Evolutionary conservation across 2,797 vertebrate genomes (phyloP).

Genomic region (Pantherophis vulpinus): DNA sequence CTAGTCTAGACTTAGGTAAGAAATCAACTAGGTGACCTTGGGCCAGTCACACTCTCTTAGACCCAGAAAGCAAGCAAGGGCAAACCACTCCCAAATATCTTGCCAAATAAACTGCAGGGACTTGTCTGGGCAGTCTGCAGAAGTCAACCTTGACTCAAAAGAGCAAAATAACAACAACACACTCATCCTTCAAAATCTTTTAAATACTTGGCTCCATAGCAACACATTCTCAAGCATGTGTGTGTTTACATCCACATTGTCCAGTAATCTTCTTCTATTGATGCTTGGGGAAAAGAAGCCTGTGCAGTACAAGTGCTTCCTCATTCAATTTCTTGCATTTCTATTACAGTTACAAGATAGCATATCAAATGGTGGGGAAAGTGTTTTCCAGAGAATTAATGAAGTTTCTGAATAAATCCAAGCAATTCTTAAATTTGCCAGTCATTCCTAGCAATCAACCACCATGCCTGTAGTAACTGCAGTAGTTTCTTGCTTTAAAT

Average conservation of each 20-base stretch:
- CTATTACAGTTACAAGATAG: neutral
- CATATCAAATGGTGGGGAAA: neutral
- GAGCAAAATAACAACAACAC: neutral
- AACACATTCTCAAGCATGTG: neutral
- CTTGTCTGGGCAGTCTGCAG: neutral
- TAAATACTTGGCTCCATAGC: neutral
- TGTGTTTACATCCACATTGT: neutral
- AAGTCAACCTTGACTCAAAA: neutral
- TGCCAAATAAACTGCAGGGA: neutral
- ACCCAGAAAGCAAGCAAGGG: neutral
- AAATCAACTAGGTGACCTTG: neutral
- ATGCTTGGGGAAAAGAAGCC: neutral
- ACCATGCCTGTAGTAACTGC: rapidly evolving
- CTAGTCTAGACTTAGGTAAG: neutral
- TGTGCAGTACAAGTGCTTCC: neutral
- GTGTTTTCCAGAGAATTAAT: neutral
- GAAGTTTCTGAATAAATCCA: rapidly evolving
- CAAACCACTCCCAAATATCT: neutral
- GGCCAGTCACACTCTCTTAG: neutral
- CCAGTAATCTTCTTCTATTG: neutral
- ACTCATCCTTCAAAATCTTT: neutral
- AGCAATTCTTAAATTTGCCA: neutral
- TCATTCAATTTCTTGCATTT: neutral
- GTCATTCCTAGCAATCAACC: rapidly evolving
- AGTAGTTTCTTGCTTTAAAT: neutral